Conservation (phyloP, 2,113 vertebrate genomes). For the Chaetorhynchus papuensis region DNA sequence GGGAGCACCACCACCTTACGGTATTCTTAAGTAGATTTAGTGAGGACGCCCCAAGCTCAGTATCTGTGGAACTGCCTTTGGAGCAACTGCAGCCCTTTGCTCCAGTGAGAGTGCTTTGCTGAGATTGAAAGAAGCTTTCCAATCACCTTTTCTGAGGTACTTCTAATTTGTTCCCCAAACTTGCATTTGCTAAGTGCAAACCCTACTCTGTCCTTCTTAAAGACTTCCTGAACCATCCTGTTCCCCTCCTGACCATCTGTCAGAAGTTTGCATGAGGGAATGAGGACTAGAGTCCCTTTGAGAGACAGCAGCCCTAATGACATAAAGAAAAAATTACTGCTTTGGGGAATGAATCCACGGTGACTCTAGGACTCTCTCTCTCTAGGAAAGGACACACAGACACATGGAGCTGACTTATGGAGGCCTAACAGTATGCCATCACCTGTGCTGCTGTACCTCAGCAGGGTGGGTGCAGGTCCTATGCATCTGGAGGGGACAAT, state of each 20-base stretch:
- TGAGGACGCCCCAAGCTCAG: background rate
- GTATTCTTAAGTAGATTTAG: background rate
- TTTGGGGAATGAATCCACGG: background rate
- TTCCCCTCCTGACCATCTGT: background rate
- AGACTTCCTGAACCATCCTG: background rate
- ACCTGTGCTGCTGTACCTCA: background rate
- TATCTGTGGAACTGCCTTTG: background rate
- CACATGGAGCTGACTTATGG: background rate
- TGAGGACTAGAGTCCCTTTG: background rate
- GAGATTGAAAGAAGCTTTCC: background rate
- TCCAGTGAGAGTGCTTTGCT: background rate
- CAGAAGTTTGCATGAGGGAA: background rate
- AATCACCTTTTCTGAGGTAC: background rate
- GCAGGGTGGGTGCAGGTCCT: background rate
- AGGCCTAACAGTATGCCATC: background rate
- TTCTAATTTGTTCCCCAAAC: background rate
- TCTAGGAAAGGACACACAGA: background rate
- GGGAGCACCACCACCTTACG: background rate
- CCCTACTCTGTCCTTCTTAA: background rate
- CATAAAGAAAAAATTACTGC: background rate
- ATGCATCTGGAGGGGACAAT: background rate
- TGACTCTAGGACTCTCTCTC: background rate
- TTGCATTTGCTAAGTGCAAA: background rate
- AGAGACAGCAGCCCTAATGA: background rate
- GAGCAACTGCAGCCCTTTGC: background rate